Percentiles rank a stretch among this genome's conserved stretches.
These are phyloP conservation scores for Sterrhoptilus dennistouni DNA, from an alignment of 2,113 vertebrate genomes.

Conservation along the genomic window DNA sequence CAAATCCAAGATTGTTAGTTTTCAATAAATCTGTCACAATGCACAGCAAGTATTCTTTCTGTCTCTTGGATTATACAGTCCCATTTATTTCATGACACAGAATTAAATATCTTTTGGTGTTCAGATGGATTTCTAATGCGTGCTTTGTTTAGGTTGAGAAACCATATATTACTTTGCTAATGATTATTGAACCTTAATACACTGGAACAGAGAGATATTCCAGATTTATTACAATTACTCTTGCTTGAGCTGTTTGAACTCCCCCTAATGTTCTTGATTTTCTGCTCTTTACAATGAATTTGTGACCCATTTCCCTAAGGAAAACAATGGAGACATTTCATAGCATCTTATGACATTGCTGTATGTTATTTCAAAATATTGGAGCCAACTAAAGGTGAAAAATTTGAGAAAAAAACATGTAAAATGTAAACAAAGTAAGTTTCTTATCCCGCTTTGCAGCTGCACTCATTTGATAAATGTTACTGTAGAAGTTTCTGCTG, in stretches of 20 bases:
- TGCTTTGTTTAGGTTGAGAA: background rate
- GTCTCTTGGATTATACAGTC: background rate
- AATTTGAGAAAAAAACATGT: background rate
- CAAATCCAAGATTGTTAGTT: background rate
- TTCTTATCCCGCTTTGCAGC: background rate
- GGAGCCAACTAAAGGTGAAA: conserved; percentile 1
- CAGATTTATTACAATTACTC: background rate
- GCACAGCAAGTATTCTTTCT: background rate
- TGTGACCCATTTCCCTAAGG: background rate
- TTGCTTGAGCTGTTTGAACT: background rate
- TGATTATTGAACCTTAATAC: background rate
- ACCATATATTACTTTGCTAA: background rate
- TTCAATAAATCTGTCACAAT: background rate
- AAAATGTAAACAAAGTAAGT: background rate
- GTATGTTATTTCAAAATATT: background rate
- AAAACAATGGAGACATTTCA: conserved; percentile 26
- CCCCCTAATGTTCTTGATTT: background rate
- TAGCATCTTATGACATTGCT: background rate
- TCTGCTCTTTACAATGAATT: background rate
- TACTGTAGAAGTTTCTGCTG: background rate
- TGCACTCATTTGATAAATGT: background rate
- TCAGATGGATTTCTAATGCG: background rate
- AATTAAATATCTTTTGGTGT: background rate
- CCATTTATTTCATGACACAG: background rate
- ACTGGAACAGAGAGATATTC: background rate